Percentiles rank a stretch among this genome's conserved stretches.
phyloP scores from a whole-genome alignment of 2,113 vertebrate genomes.

The Lepus americanus region DNA sequence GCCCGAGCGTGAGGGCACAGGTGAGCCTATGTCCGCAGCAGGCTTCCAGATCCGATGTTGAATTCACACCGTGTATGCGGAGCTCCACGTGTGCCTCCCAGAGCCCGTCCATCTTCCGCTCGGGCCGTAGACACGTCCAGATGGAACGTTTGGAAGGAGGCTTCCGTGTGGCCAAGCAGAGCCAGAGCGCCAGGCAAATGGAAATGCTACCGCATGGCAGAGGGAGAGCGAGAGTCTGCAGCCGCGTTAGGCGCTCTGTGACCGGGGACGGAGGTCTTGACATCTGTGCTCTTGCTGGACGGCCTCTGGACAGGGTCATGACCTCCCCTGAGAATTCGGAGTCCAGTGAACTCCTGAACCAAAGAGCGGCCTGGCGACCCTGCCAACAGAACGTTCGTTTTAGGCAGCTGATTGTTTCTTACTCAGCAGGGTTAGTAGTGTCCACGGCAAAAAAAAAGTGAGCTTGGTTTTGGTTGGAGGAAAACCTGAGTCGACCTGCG shows the following conservation, averaged over 20 bases:
- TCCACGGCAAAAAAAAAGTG: background rate
- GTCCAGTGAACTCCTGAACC: background rate
- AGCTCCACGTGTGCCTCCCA: background rate
- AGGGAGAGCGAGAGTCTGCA: background rate
- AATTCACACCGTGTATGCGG: background rate
- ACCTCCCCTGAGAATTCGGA: background rate
- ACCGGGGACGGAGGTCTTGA: background rate
- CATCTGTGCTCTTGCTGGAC: background rate
- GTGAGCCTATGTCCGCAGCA: conserved; percentile 35
- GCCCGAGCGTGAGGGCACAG: fast-evolving
- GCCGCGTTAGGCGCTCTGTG: background rate
- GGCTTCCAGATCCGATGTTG: conserved; percentile 53
- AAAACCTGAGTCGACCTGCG: background rate
- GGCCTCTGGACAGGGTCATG: background rate
- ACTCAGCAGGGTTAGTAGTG: background rate
- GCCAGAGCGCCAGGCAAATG: background rate
- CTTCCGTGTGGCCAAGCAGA: background rate
- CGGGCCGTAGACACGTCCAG: background rate
- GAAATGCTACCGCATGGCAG: background rate
- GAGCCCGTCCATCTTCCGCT: background rate
- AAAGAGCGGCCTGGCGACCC: fast-evolving
- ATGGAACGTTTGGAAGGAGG: conserved; percentile 23
- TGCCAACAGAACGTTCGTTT: background rate
- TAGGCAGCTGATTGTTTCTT: background rate
- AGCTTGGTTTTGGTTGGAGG: fast-evolving